Evolutionary conservation across 2,113 vertebrate species (phyloP).

Genomic region (Xerus inauris): DNA sequence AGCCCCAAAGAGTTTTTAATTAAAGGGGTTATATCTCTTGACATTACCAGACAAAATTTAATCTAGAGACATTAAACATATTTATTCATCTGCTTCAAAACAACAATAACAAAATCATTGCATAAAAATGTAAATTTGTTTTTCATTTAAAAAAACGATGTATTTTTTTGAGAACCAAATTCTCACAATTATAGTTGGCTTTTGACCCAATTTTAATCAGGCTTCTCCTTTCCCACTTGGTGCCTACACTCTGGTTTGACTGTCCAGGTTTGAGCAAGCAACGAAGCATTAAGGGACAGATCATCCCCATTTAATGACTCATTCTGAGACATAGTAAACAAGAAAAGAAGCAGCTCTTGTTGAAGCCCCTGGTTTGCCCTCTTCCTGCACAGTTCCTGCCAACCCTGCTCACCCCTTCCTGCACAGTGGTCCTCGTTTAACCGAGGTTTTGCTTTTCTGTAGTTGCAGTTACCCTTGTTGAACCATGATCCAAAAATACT

Average conservation of each 20-base stretch:
- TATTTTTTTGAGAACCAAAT: not conserved
- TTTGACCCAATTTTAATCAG: not conserved
- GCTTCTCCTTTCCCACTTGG: not conserved
- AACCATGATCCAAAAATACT: not conserved
- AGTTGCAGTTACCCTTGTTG: not conserved
- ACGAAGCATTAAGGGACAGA: not conserved
- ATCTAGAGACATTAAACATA: not conserved
- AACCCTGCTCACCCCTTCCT: not conserved
- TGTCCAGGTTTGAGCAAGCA: not conserved
- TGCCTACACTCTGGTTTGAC: not conserved
- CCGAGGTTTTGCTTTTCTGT: not conserved
- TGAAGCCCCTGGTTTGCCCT: not conserved
- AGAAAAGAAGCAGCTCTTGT: not conserved
- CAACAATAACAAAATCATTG: not conserved
- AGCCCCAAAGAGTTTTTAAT: not conserved
- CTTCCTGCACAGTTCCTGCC: not conserved
- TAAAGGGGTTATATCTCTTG: not conserved
- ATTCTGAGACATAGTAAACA: not conserved
- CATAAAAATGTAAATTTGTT: not conserved
- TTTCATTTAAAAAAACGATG: not conserved
- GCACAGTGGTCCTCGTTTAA: not conserved
- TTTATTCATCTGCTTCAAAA: not conserved
- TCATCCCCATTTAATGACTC: not conserved
- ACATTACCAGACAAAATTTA: slow-evolving; percentile 25
- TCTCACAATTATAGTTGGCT: not conserved